Percentiles rank a stretch among this genome's conserved stretches.
Conservation (phyloP, 2,888 invertebrate species). For the Cryptus viduatorius region DNA sequence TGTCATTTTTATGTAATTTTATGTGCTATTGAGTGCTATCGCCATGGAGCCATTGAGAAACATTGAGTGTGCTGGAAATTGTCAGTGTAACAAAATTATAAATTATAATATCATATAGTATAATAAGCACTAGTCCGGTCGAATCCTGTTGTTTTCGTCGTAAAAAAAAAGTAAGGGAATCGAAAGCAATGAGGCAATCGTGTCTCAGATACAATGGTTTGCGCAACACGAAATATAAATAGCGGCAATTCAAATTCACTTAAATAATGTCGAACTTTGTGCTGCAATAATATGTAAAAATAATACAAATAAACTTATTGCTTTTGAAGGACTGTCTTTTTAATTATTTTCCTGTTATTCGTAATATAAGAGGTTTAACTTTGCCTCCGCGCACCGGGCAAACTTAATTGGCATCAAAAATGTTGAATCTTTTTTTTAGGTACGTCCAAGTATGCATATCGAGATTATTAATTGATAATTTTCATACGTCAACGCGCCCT, state of each 20-base stretch:
- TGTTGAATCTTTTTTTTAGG: neutral
- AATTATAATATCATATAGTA: too few species aligned
- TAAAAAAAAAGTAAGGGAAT: constrained; percentile 49
- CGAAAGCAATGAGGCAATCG: constrained; percentile 58
- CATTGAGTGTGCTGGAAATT: constrained; percentile 28
- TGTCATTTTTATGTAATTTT: too few species aligned
- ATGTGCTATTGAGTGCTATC: too few species aligned
- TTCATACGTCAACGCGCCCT: neutral
- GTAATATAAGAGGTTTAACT: neutral
- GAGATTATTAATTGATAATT: neutral
- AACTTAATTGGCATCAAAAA: neutral
- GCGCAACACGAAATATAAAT: constrained; percentile 47
- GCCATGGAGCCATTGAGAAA: neutral
- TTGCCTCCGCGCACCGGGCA: neutral
- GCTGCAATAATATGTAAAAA: constrained; percentile 79
- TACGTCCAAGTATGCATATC: neutral
- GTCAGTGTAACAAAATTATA: constrained; percentile 20
- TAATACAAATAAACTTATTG: constrained; percentile 81
- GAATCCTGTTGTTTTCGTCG: constrained; percentile 66
- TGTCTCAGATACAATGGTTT: constrained; percentile 66
- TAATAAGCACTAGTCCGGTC: constrained; percentile 48
- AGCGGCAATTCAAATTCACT: constrained; percentile 57
- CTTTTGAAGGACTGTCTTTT: constrained; percentile 73
- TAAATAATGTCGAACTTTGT: constrained; percentile 52
- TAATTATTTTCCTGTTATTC: too few species aligned